These are phyloP conservation scores for Limosa lapponica DNA, from an alignment of 2,797 vertebrate genomes.

Conservation along the genomic window DNA sequence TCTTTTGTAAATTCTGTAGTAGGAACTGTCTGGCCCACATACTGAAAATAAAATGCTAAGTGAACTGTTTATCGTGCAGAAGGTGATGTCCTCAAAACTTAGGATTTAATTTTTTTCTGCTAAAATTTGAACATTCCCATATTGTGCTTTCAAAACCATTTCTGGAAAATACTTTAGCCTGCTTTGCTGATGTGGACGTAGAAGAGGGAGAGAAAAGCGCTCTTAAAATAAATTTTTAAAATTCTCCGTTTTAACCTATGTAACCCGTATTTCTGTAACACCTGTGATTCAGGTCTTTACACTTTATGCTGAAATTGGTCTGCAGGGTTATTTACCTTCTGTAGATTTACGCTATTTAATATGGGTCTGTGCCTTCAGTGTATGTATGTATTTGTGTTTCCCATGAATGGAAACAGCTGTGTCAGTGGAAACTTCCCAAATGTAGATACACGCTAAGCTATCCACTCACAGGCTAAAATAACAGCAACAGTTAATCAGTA, in stretches of 20 bases:
- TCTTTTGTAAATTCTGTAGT: slow-evolving; percentile 14
- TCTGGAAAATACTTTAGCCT: background rate
- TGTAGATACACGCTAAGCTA: background rate
- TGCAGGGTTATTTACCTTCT: background rate
- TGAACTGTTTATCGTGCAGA: background rate
- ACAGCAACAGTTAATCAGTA: background rate
- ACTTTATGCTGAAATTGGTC: background rate
- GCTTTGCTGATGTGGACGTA: background rate
- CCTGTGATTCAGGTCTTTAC: background rate
- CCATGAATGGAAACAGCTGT: background rate
- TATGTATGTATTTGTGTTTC: background rate
- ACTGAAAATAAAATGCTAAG: background rate
- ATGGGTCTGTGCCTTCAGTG: background rate
- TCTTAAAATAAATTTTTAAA: background rate
- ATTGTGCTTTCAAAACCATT: background rate
- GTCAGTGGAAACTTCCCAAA: background rate
- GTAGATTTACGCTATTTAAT: background rate
- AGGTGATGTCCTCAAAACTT: background rate
- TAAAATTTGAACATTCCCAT: background rate
- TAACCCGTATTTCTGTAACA: background rate
- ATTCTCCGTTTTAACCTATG: background rate
- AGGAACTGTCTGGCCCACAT: background rate
- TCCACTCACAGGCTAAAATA: background rate
- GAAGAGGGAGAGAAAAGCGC: background rate
- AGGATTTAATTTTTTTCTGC: background rate